A percentile compares a stretch with the other conserved stretches of the same genome.
Evolutionary conservation across 2,888 invertebrate genomes (phyloP).

Genomic region (Chrysina gloriosa): DNA sequence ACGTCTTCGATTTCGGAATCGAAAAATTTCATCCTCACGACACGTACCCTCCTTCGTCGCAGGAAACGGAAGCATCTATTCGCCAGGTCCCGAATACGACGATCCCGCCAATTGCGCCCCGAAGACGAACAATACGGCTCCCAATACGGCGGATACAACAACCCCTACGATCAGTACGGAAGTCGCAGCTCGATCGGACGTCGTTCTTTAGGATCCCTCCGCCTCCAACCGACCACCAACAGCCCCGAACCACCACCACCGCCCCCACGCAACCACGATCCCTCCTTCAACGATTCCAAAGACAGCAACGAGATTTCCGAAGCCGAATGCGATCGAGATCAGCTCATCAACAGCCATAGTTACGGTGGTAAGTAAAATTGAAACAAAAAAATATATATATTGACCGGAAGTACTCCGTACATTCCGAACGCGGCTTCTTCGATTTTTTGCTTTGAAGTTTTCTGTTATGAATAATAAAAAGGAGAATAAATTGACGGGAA

Average conservation of each 20-base stretch:
- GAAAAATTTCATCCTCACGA: background rate
- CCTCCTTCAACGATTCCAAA: conserved; percentile 91
- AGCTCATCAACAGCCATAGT: conserved; percentile 80
- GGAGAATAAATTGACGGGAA: too few species aligned
- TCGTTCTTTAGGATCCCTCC: conserved; percentile 66
- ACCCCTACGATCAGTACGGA: conserved; percentile 91
- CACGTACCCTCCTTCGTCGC: background rate
- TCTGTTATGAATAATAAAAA: too few species aligned
- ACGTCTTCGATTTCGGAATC: background rate
- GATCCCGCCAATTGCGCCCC: conserved; percentile 91
- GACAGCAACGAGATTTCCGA: conserved; percentile 95
- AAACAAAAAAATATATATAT: too few species aligned
- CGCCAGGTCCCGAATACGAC: conserved; percentile 89
- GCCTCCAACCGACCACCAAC: conserved; percentile 70
- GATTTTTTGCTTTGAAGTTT: too few species aligned
- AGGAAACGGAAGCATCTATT: conserved; percentile 85
- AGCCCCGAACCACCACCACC: conserved; percentile 77
- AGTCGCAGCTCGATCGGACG: conserved; percentile 84
- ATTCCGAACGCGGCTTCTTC: too few species aligned
- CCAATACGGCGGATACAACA: conserved; percentile 82
- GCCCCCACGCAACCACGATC: conserved; percentile 86
- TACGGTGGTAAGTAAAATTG: conserved; percentile 81
- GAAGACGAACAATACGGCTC: conserved; percentile 93
- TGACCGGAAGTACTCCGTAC: too few species aligned
- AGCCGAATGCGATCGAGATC: conserved; percentile 91